Evolutionary conservation across 2,797 vertebrate species (phyloP), one percentile per base, ranked within the genome.

Genomic region (Tragelaphus eurycerus): DNA sequence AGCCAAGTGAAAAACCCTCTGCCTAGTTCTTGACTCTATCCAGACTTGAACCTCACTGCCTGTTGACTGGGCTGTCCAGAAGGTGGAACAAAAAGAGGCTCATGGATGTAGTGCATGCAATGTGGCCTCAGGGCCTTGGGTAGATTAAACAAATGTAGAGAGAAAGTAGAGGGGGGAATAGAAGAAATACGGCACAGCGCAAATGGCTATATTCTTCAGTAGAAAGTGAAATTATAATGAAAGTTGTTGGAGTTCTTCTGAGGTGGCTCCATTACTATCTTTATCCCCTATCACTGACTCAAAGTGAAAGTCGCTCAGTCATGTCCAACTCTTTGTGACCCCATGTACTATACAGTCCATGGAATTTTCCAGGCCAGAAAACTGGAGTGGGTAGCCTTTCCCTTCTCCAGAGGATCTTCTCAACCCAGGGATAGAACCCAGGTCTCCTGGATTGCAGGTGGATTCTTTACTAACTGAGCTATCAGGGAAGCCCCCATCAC

Each of bases 81-180:
- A 43, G 17, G 17, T 1, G 6, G 43, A 50, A 43, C 8, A 38
- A 46, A 52, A 83, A 14, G 8, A 2, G 6, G 17, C 4, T 50
- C 48, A 2, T 5, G 17, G 11, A 62, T 14, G 16, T 3, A 7
- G 29, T 31, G 5, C 14, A 0, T 1, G 11, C 38, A 12, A 3
- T 6, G 34, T 12, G 38, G 2, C 46, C 13, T 48, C 15, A 1
- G 27, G 29, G 2, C 11, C 84, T n/a, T 34, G 7, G 13, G 34
- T 2, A 52, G 9, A 21, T 19, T 38, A 8, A 57, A n/a, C 4
- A 60, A 60, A 27, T 5, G 0, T 57, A 6, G 29, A 48, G 31
- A 43, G 46, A 2, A 9, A 34, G 38, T 14, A 2, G 19, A 79
- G 8, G 19, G 34, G 9, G 38, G 1, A 25, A 17, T 5, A 2